Evolutionary conservation across 1,140 invertebrate genomes (phyloP).

Genomic region (Ruditapes philippinarum): DNA sequence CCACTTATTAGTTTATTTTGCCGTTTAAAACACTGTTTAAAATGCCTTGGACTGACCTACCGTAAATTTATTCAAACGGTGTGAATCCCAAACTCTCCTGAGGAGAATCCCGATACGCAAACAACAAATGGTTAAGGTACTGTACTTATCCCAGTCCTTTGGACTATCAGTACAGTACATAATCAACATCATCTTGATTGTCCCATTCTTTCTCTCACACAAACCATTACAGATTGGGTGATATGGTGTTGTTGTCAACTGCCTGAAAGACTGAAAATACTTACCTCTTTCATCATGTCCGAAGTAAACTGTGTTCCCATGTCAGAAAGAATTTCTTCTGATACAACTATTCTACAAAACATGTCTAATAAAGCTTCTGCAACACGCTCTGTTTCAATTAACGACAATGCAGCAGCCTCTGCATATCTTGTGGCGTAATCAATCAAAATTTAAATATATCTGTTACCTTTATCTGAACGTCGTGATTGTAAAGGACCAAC

Average conservation of each 20-base stretch:
- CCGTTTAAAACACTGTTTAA: constrained; percentile 70
- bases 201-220: constrained; percentile 64
- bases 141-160: constrained; percentile 71
- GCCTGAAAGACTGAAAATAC: constrained; percentile 60
- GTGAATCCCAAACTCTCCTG: constrained; percentile 73
- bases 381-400: constrained; percentile 65
- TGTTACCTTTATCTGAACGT: constrained; percentile 30
- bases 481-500: constrained; percentile 63
- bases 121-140: constrained; percentile 68
- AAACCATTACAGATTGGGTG: constrained; percentile 69
- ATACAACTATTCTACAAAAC: constrained; percentile 85
- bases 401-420: constrained; percentile 67
- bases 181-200: constrained; percentile 64
- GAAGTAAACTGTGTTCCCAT: constrained; percentile 69
- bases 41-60: constrained; percentile 72
- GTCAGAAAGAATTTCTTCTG: constrained; percentile 75
- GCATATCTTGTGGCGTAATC: constrained; percentile 73
- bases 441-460: constrained; percentile 63
- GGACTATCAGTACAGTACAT: constrained; percentile 62
- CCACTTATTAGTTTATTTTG: constrained; percentile 66
- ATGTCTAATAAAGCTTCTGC: constrained; percentile 74
- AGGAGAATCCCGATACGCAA: constrained; percentile 69
- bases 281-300: constrained; percentile 69
- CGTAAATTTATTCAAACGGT: constrained; percentile 79
- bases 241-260: constrained; percentile 68